phyloP scores from a whole-genome alignment of 2,113 vertebrate species.

The Opisthocomus hoazin region DNA sequence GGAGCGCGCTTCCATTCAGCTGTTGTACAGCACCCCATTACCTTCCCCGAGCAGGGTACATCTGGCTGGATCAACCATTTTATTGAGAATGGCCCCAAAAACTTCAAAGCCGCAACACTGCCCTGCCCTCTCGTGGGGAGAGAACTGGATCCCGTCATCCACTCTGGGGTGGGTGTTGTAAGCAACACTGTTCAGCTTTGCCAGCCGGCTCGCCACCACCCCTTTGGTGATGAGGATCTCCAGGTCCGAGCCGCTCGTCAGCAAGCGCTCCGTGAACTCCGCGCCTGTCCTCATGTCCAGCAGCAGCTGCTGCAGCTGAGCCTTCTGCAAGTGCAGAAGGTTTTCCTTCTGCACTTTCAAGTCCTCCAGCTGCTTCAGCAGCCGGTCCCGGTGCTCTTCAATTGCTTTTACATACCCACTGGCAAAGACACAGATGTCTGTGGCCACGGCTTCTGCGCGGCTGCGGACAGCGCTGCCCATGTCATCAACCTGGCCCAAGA shows the following conservation, averaged over 20 bases:
- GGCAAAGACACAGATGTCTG: constrained; percentile 76
- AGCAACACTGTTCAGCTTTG: constrained; percentile 65
- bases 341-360: constrained; percentile 78
- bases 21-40: constrained; percentile 44
- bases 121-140: constrained; percentile 75
- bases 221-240: constrained; percentile 85
- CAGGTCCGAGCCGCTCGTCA: constrained; percentile 78
- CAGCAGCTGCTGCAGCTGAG: constrained; percentile 85
- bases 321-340: constrained; percentile 82
- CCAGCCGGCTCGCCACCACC: constrained; percentile 78
- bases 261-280: constrained; percentile 82
- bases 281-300: constrained; percentile 77
- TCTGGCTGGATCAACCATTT: constrained; percentile 78
- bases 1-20: neutral
- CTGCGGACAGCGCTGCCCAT: constrained; percentile 62
- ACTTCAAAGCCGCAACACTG: constrained; percentile 80
- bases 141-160: constrained; percentile 76
- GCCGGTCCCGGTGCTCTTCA: constrained; percentile 76
- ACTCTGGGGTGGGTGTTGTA: constrained; percentile 49
- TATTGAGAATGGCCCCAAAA: constrained; percentile 77
- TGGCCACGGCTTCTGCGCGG: constrained; percentile 56
- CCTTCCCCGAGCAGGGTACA: constrained; percentile 85
- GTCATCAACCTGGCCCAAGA: constrained; percentile 68
- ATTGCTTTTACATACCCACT: constrained; percentile 78
- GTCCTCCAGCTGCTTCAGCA: constrained; percentile 83